These are phyloP conservation scores for Oscheius sp. DNA, from an alignment of 2,888 invertebrate genomes.

Conservation along the genomic window DNA sequence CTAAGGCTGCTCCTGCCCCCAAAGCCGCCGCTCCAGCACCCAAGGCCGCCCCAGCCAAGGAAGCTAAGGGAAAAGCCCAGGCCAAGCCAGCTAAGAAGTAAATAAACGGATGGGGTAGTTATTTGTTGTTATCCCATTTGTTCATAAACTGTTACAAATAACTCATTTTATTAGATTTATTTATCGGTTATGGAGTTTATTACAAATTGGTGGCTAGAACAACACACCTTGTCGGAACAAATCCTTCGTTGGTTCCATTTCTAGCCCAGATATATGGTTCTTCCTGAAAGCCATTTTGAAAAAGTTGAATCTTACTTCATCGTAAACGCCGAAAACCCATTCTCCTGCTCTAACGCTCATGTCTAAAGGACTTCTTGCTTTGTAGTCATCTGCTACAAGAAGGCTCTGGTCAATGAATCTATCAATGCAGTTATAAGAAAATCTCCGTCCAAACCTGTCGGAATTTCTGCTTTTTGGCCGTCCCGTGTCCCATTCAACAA, in stretches of 20 bases:
- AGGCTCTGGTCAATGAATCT: conserved; percentile 19
- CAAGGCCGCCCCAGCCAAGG: too few species aligned
- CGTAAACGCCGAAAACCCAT: conserved; percentile 35
- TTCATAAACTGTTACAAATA: conserved; percentile 23
- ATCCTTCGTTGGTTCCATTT: conserved; percentile 40
- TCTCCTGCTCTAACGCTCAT: conserved; percentile 40
- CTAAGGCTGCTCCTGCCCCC: conserved; percentile 5
- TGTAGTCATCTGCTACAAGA: conserved; percentile 42
- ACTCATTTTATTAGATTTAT: background rate
- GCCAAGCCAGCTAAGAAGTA: conserved; percentile 26
- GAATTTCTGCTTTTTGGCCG: background rate
- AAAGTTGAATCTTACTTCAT: conserved; percentile 1
- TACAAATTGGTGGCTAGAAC: conserved; percentile 47
- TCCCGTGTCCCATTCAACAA: conserved; percentile 16
- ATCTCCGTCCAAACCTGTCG: background rate
- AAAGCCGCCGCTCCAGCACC: background rate
- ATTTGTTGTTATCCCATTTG: conserved; percentile 29
- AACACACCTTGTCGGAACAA: conserved; percentile 41
- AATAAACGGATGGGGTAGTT: conserved; percentile 29
- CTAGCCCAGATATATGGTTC: conserved; percentile 8
- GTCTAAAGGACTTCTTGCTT: conserved; percentile 33
- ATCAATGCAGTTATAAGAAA: too few species aligned
- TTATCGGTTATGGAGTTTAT: too few species aligned
- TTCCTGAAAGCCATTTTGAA: background rate
- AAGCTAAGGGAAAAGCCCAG: too few species aligned